Percentiles rank a stretch among this genome's conserved stretches.
Conservation (phyloP, 2,888 invertebrate species). For the Eledona agricola region DNA sequence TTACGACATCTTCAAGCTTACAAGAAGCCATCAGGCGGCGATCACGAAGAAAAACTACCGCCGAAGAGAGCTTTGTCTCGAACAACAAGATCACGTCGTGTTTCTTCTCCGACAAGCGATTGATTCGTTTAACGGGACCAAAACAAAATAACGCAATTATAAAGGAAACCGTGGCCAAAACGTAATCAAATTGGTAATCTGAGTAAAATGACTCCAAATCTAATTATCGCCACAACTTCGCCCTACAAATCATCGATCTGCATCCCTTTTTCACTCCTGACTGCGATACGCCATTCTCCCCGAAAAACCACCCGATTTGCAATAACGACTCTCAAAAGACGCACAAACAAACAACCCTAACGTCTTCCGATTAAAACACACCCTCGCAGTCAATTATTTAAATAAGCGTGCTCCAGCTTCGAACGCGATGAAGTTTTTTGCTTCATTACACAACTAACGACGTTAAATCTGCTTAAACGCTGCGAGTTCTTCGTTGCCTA, state of each 20-base stretch:
- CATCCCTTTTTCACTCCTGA: no score
- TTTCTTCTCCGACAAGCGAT: not conserved
- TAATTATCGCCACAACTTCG: conserved; percentile 36
- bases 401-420: conserved; percentile 6
- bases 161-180: conserved; percentile 3
- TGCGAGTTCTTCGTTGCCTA: no score
- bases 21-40: conserved; percentile 10
- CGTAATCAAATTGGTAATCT: conserved; percentile 37
- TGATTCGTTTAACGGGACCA: not conserved
- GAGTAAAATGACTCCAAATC: conserved; percentile 37
- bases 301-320: not conserved
- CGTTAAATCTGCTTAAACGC: conserved; percentile 22
- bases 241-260: conserved; percentile 13
- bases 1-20: conserved; percentile 15
- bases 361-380: no score
- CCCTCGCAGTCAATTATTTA: no score
- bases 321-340: conserved; percentile 3
- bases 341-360: no score
- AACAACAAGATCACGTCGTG: no score
- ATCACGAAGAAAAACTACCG: conserved; percentile 11
- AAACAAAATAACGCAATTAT: conserved; percentile 1
- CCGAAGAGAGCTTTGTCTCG: not conserved
- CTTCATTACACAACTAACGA: conserved; percentile 14
- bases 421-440: conserved; percentile 1
- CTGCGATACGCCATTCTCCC: no score